Percentiles rank a stretch among this genome's conserved stretches.
Evolutionary conservation across 2,797 vertebrate species (phyloP).

Genomic region (Furcifer pardalis): DNA sequence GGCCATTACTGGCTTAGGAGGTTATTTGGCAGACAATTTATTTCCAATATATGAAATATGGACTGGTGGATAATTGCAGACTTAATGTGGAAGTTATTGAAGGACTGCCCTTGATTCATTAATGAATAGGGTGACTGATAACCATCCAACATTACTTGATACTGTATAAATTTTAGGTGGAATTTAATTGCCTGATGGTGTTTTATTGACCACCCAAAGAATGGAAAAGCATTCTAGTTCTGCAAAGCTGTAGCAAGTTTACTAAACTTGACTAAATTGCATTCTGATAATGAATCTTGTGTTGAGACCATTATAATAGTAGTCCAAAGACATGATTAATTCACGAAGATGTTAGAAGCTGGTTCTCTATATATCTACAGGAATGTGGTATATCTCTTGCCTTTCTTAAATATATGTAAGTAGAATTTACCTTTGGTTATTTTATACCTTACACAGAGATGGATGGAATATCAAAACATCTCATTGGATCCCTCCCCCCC

Average conservation of each 20-base stretch:
- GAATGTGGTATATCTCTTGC: neutral
- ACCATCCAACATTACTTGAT: slow-evolving; percentile 25
- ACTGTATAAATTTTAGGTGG: slow-evolving; percentile 9
- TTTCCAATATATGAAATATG: slow-evolving; percentile 16
- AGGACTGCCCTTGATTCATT: slow-evolving; percentile 4
- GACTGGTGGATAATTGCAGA: neutral
- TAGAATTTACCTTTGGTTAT: neutral
- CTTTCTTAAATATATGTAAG: neutral
- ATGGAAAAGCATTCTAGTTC: neutral
- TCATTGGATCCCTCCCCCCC: neutral
- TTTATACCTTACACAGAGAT: neutral
- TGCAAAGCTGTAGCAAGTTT: neutral
- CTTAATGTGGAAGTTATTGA: slow-evolving; percentile 22
- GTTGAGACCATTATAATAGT: neutral
- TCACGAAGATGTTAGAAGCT: neutral
- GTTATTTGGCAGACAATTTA: slow-evolving; percentile 9
- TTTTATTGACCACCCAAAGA: slow-evolving; percentile 11
- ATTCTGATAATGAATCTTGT: neutral
- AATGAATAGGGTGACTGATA: slow-evolving; percentile 19
- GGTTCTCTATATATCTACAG: neutral
- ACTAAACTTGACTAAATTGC: neutral
- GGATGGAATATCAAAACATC: neutral
- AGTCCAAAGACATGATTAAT: neutral
- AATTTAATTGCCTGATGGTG: slow-evolving; percentile 15
- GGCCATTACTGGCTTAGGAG: slow-evolving; percentile 3